phyloP scores from a whole-genome alignment of 2,797 vertebrate genomes.

The Dryobates pubescens region DNA sequence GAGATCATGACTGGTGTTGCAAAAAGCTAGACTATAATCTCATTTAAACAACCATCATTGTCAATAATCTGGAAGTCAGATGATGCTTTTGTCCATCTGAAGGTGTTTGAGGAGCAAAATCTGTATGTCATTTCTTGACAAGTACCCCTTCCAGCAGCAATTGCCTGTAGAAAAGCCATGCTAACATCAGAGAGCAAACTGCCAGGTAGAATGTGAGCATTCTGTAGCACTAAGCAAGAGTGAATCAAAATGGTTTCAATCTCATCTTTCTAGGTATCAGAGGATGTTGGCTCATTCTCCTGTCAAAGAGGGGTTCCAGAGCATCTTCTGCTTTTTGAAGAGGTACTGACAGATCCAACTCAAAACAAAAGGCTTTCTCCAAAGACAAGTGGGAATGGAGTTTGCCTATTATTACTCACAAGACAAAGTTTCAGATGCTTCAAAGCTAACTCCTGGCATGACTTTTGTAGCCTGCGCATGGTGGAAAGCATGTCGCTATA shows the following conservation, averaged over 20 bases:
- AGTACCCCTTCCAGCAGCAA: not conserved
- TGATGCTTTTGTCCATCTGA: not conserved
- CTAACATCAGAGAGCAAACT: not conserved
- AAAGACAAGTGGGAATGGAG: not conserved
- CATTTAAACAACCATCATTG: not conserved
- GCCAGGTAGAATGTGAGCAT: not conserved
- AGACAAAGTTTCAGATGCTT: not conserved
- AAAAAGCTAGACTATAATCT: not conserved
- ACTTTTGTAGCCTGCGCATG: fast-evolving
- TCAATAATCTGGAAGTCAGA: not conserved
- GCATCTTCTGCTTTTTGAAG: not conserved
- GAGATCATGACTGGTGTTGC: not conserved
- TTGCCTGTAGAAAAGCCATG: not conserved
- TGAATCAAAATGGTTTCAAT: not conserved
- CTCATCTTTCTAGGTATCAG: not conserved
- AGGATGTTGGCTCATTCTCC: not conserved
- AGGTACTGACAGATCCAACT: not conserved
- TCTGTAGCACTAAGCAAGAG: not conserved
- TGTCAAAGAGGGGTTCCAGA: not conserved
- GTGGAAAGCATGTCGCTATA: not conserved
- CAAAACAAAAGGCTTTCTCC: not conserved
- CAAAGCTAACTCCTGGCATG: not conserved
- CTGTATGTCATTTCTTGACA: not conserved
- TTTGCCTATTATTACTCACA: not conserved
- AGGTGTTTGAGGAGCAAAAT: not conserved